Base-by-base conservation (phyloP, 2,797 vertebrate species). In the Siniperca obscura region DNA sequence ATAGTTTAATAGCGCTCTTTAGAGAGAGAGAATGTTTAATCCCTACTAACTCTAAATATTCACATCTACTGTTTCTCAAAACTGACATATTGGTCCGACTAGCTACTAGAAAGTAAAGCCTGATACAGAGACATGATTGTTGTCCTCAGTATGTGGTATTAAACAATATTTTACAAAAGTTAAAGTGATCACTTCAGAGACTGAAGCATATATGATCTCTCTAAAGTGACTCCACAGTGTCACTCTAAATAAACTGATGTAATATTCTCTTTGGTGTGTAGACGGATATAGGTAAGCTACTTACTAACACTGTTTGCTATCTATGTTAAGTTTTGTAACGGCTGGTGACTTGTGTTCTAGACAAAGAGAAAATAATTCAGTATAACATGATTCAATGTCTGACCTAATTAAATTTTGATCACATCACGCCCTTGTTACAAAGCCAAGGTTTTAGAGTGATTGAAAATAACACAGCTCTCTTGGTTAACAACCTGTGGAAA, bases 221-320 rank as follows among this genome's bases (percentile, higher is more conserved):
- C 40, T 38, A 16, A 46, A 25, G 56, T 40, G 17, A 56, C 27
- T 74, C 44, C 61, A 57, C 16, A 57, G 30, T 66, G 40, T 48
- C 30, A 40, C 30, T 13, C 27, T 12, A 12, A 48, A 25, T 22
- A n/a, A 46, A 22, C 22, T 70, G 30, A 64, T 56, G 46, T 5
- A 56, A 48, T 70, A 40, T n/a, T 48, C 22, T 78, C 48, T 73
- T 62, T 38, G 50, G 12, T 10, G 12, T 50, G 27, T 25, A 3
- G 25, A 66, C 27, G 68, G 71, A 86, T 82, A 79, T 38, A 62
- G 16, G 10, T 30, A 76, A 76, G 68, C 68, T 57, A 25, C 52
- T 83, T 40, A 38, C 44, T 16, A n/a, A 60, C 52, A 65, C 38
- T 38, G 11, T 72, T 72, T n/a, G n/a, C n/a, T 30, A 69, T 80